Conservation (phyloP, 2,797 vertebrate species). For the Scyliorhinus canicula region DNA sequence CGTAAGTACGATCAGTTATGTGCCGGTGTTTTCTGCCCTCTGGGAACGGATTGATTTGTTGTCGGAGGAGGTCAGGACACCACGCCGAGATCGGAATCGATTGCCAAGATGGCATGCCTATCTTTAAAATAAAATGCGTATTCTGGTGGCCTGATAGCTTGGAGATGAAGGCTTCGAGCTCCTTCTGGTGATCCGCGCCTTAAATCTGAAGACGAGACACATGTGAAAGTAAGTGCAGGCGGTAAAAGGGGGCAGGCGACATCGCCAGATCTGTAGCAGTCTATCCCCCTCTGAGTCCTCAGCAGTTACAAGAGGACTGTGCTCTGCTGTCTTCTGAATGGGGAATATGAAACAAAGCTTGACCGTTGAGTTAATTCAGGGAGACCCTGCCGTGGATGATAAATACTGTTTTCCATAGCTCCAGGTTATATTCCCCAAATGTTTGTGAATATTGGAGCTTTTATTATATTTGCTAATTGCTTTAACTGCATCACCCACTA, state of each 20-base stretch:
- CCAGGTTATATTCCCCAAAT: neutral
- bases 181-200: neutral
- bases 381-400: neutral
- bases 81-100: neutral
- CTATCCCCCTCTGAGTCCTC: neutral
- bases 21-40: neutral
- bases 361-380: neutral
- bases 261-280: neutral
- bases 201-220: neutral
- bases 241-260: neutral
- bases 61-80: neutral
- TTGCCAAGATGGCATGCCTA: neutral
- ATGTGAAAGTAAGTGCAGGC: neutral
- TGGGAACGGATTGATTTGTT: neutral
- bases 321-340: neutral
- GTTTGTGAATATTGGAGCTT: neutral
- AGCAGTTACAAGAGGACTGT: neutral
- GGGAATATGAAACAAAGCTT: neutral
- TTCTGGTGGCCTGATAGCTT: neutral
- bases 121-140: neutral
- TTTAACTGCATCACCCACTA: neutral
- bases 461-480: neutral
- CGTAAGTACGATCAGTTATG: constrained; percentile 54
- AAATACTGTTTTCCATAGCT: neutral
- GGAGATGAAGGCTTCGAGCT: neutral